A percentile compares a stretch with the other conserved stretches of the same genome.
These are phyloP conservation scores for Etia nguti DNA, from an alignment of 2,113 vertebrate species.

Conservation along the genomic window DNA sequence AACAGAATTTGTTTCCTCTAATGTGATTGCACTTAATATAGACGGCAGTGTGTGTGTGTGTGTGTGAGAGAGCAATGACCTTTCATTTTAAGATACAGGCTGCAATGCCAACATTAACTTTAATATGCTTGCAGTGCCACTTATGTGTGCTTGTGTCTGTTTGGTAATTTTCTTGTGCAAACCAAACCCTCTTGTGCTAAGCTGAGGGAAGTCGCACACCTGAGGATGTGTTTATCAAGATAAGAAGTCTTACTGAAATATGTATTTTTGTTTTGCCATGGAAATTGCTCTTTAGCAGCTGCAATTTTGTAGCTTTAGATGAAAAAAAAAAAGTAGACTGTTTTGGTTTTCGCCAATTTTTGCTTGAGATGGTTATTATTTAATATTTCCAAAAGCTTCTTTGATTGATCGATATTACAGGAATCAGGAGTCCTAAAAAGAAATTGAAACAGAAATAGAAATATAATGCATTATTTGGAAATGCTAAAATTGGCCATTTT, in stretches of 20 bases:
- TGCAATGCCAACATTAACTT: background rate
- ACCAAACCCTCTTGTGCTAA: background rate
- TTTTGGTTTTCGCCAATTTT: background rate
- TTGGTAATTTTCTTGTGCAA: background rate
- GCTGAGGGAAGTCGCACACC: background rate
- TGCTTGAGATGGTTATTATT: background rate
- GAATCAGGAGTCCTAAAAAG: background rate
- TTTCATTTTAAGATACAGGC: background rate
- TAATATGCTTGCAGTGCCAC: background rate
- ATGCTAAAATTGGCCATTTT: background rate
- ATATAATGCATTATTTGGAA: background rate
- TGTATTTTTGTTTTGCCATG: background rate
- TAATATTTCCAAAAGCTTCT: background rate
- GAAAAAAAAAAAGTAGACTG: background rate
- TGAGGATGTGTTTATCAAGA: background rate
- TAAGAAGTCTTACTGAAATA: background rate
- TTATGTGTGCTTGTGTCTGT: background rate
- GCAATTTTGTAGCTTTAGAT: background rate
- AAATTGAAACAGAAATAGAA: background rate
- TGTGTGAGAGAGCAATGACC: background rate
- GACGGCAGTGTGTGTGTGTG: background rate
- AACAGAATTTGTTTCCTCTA: background rate
- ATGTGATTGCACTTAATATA: background rate
- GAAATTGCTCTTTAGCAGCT: background rate
- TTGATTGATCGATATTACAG: background rate